Evolutionary conservation across 2,888 invertebrate genomes (phyloP).

Genomic region (Andrena dorsata): DNA sequence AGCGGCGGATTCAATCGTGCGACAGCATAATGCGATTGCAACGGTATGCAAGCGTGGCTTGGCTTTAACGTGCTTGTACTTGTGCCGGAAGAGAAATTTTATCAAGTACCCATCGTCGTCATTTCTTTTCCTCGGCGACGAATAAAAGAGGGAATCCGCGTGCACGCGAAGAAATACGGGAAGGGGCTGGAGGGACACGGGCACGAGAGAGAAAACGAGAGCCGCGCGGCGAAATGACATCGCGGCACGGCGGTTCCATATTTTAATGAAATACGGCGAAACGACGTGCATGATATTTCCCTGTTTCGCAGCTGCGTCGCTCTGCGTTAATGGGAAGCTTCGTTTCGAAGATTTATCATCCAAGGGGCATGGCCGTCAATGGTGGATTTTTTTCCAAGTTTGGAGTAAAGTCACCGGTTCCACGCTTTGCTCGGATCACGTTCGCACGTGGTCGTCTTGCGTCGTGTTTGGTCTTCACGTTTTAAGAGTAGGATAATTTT

Average conservation of each 20-base stretch:
- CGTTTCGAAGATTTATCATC: background rate
- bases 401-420: too few relatives aligned
- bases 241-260: constrained; percentile 22
- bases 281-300: background rate
- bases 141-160: constrained; percentile 17
- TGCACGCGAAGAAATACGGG: constrained; percentile 45
- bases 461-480: too few relatives aligned
- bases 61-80: constrained; percentile 48
- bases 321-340: constrained; percentile 8
- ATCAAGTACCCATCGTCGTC: constrained; percentile 51
- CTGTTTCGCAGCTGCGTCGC: constrained; percentile 20
- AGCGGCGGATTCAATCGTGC: constrained; percentile 41
- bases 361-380: background rate
- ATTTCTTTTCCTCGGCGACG: constrained; percentile 43
- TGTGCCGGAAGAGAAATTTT: constrained; percentile 57
- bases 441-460: too few relatives aligned
- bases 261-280: constrained; percentile 29
- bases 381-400: background rate
- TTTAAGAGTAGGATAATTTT: too few relatives aligned
- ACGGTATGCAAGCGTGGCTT: constrained; percentile 39
- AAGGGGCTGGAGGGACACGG: constrained; percentile 15
- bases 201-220: constrained; percentile 38
- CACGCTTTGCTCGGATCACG: too few relatives aligned
- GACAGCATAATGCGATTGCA: constrained; percentile 53
- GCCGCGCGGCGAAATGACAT: constrained; percentile 7